A percentile compares a stretch with the other conserved stretches of the same genome.
phyloP scores from a whole-genome alignment of 2,888 invertebrate species.

The Cerastis leucographa region DNA sequence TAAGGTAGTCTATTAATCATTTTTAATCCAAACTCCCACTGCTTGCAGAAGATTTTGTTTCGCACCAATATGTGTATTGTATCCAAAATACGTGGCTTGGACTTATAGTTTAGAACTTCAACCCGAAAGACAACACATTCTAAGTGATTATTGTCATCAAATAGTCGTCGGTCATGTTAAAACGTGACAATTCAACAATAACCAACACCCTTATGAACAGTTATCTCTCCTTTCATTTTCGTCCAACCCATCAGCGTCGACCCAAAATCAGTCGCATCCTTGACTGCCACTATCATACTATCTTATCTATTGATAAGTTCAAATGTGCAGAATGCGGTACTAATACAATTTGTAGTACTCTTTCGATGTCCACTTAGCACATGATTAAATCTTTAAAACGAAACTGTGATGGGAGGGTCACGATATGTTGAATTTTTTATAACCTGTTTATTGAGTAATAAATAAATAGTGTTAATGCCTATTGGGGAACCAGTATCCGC shows the following conservation, averaged over 20 bases:
- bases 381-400: not conserved
- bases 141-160: conserved; percentile 2
- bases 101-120: not conserved
- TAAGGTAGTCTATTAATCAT: not conserved
- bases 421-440: not conserved
- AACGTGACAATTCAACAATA: conserved; percentile 16
- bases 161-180: not conserved
- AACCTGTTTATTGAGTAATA: not conserved
- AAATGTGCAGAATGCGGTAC: conserved; percentile 18
- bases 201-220: conserved; percentile 4
- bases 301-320: conserved; percentile 52
- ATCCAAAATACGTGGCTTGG: not conserved
- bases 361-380: not conserved
- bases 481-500: not conserved
- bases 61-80: no score
- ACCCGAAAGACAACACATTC: not conserved
- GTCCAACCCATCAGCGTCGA: conserved; percentile 7
- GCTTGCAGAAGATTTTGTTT: not conserved
- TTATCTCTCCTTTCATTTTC: conserved; percentile 45
- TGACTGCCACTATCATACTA: conserved; percentile 30
- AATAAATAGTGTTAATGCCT: not conserved
- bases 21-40: not conserved
- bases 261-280: conserved; percentile 42
- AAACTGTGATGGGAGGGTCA: not conserved
- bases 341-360: conserved; percentile 15